phyloP scores from a whole-genome alignment of 2,113 vertebrate species.

The Shinisaurus crocodilurus region DNA sequence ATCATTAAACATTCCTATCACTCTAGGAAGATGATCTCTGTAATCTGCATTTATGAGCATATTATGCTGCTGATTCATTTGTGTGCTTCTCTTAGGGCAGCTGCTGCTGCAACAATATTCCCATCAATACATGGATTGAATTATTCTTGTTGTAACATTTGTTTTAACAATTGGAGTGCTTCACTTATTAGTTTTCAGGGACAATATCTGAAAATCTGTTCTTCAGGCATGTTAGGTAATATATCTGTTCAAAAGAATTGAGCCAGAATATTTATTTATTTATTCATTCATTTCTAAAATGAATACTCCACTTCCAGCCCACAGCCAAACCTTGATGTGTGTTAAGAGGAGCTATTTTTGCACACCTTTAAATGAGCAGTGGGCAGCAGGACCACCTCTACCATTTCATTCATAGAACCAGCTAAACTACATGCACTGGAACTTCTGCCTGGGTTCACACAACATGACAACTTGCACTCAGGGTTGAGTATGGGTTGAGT shows the following conservation, averaged over 20 bases:
- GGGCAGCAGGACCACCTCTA: background rate
- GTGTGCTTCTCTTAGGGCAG: background rate
- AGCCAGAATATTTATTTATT: background rate
- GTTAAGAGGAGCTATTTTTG: background rate
- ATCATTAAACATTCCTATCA: background rate
- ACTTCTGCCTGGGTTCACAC: background rate
- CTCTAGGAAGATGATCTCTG: background rate
- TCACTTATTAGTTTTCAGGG: slow-evolving; percentile 4
- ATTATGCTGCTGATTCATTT: background rate
- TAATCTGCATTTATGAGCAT: background rate
- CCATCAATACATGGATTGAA: background rate
- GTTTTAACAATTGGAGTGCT: background rate
- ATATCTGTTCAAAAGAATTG: background rate
- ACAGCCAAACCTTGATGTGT: background rate
- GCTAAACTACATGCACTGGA: background rate
- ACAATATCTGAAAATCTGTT: background rate
- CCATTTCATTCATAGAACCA: background rate
- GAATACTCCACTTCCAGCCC: background rate
- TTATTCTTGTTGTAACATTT: background rate
- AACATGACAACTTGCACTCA: too few relatives aligned
- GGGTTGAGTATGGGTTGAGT: too few relatives aligned
- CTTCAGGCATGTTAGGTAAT: background rate
- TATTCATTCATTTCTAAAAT: background rate
- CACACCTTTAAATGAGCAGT: background rate
- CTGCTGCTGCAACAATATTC: background rate